Conservation (phyloP, 2,113 vertebrate species). For the Strix aluco region DNA sequence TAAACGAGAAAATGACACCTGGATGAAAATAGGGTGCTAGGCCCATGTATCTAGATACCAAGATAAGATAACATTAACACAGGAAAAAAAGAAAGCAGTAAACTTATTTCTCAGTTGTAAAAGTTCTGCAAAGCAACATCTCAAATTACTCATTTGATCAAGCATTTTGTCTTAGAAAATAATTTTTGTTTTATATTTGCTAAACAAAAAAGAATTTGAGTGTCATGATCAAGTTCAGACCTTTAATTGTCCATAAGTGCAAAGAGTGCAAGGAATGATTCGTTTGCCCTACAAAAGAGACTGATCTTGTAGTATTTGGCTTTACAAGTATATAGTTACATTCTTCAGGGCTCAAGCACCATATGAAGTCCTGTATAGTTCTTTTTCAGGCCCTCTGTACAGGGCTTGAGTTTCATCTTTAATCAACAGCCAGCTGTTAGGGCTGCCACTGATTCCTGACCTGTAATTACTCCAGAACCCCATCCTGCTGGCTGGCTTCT, state of each 20-base stretch:
- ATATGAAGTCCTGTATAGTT: not conserved
- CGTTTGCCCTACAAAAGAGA: not conserved
- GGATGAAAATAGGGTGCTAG: not conserved
- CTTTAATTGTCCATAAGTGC: not conserved
- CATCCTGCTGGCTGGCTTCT: slow-evolving; percentile 7
- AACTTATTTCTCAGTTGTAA: not conserved
- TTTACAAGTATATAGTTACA: not conserved
- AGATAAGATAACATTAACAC: not conserved
- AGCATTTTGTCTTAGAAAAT: not conserved
- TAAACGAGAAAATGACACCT: not conserved
- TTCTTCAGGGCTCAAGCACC: not conserved
- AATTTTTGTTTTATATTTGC: not conserved
- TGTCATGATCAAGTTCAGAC: not conserved
- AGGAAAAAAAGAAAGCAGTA: fast-evolving
- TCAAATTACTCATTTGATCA: not conserved
- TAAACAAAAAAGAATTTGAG: not conserved
- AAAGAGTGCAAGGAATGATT: not conserved
- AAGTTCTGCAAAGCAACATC: not conserved
- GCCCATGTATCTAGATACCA: not conserved
- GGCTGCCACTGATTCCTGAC: not conserved
- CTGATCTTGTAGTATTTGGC: not conserved
- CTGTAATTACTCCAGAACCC: slow-evolving; percentile 14
- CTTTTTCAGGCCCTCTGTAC: not conserved
- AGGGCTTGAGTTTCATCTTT: not conserved
- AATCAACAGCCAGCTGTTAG: slow-evolving; percentile 14